Percentiles rank a stretch among this genome's conserved stretches.
Evolutionary conservation across 2,113 vertebrate genomes (phyloP).

Genomic region (Anseranas semipalmata): DNA sequence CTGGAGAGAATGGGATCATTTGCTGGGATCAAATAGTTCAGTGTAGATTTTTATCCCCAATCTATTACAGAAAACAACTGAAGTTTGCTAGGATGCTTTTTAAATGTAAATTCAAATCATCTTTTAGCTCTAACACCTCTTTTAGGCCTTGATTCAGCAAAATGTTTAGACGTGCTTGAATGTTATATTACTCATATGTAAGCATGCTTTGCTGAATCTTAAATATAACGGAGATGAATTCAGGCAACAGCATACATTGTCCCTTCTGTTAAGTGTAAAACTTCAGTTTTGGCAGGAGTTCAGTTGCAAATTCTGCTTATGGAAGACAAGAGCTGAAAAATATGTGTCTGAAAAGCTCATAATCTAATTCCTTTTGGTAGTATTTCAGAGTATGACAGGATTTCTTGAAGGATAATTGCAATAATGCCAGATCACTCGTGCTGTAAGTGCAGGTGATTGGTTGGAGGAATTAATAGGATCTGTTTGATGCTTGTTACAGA

Average conservation of each 20-base stretch:
- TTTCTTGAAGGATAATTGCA: neutral
- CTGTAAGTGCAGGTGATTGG: neutral
- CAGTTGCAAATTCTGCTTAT: constrained; percentile 2
- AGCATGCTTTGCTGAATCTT: constrained; percentile 1
- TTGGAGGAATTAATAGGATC: neutral
- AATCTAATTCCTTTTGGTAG: neutral
- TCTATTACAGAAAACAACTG: neutral
- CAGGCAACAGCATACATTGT: neutral
- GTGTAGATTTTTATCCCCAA: neutral
- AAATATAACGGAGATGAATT: neutral
- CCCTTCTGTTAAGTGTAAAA: constrained; percentile 28
- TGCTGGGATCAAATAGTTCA: neutral
- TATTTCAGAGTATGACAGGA: neutral
- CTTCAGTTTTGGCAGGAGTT: constrained; percentile 7
- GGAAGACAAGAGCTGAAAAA: constrained; percentile 22
- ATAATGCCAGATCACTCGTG: neutral
- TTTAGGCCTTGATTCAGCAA: neutral
- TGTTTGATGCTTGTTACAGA: neutral
- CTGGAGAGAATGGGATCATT: neutral
- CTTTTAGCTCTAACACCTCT: neutral
- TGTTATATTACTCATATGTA: neutral
- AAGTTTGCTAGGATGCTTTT: neutral
- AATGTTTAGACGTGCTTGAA: neutral
- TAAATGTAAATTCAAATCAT: neutral
- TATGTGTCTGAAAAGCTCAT: constrained; percentile 21